These are phyloP conservation scores for Chironomus riparius DNA, from an alignment of 2,888 invertebrate genomes.

Conservation along the genomic window DNA sequence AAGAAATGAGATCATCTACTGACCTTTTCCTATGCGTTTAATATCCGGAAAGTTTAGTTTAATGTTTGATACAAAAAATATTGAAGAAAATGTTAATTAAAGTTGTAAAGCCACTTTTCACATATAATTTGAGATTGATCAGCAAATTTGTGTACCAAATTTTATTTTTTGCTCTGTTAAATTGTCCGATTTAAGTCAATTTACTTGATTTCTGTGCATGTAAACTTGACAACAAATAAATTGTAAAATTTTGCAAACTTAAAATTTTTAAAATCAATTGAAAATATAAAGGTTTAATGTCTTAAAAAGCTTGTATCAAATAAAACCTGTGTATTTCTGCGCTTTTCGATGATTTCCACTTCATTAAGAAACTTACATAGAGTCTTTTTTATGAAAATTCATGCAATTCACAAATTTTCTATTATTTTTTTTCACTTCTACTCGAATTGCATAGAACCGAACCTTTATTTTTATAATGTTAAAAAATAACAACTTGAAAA, in stretches of 20 bases:
- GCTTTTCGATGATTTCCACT: conserved; percentile 3
- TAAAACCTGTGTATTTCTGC: conserved; percentile 5
- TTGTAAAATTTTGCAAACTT: no score
- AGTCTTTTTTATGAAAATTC: conserved; percentile 4
- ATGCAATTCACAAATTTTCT: background rate
- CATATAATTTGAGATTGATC: background rate
- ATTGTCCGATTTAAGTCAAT: background rate
- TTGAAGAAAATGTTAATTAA: background rate
- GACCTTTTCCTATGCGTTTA: conserved; percentile 50
- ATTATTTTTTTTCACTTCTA: background rate
- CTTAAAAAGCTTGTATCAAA: background rate
- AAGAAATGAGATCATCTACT: conserved; percentile 54
- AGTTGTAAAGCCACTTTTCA: background rate
- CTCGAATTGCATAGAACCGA: no score
- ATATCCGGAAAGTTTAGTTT: background rate
- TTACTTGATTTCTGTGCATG: background rate
- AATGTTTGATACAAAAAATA: background rate
- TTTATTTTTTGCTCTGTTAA: background rate
- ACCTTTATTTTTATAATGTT: no score
- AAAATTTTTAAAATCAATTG: background rate
- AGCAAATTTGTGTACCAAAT: no score
- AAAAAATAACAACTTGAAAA: no score
- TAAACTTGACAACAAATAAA: no score
- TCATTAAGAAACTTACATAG: conserved; percentile 4
- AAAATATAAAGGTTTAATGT: background rate